A percentile compares a stretch with the other conserved stretches of the same genome.
Evolutionary conservation across 2,888 invertebrate genomes (phyloP).

Genomic region (Macaria liturata): DNA sequence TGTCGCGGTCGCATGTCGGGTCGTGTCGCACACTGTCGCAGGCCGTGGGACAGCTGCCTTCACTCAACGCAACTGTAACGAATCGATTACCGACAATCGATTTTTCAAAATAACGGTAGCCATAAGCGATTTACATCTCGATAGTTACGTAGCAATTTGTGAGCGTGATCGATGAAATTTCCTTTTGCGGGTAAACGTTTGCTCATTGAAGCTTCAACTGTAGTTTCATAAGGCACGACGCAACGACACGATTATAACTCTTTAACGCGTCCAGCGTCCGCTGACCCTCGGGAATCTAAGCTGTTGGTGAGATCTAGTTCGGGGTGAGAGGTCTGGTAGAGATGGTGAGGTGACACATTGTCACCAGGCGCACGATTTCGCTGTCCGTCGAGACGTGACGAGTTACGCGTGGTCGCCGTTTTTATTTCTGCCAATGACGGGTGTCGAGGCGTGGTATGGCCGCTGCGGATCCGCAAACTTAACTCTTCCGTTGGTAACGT

Average conservation of each 20-base stretch:
- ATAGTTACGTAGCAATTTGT: conserved; percentile 77
- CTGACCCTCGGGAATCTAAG: conserved; percentile 40
- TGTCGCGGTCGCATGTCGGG: conserved; percentile 44
- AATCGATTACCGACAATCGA: conserved; percentile 78
- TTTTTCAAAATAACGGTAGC: conserved; percentile 80
- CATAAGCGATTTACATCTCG: conserved; percentile 76
- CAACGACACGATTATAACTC: conserved; percentile 58
- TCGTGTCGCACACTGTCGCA: conserved; percentile 35
- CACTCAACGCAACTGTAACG: conserved; percentile 73
- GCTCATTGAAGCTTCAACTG: conserved; percentile 77
- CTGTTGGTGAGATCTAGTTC: conserved; percentile 30
- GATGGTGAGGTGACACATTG: conserved; percentile 68
- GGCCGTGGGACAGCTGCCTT: conserved; percentile 75
- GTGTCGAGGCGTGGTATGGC: conserved; percentile 80
- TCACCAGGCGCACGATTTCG: conserved; percentile 79
- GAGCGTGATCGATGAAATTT: conserved; percentile 80
- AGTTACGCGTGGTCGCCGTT: conserved; percentile 81
- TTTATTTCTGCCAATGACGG: conserved; percentile 84
- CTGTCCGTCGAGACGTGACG: conserved; percentile 80
- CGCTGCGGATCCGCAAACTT: conserved; percentile 58
- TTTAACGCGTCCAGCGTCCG: conserved; percentile 55
- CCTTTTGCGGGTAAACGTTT: conserved; percentile 75
- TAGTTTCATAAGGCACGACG: conserved; percentile 79
- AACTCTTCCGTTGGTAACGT: conserved; percentile 40
- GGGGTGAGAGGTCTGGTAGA: conserved; percentile 31